Evolutionary conservation across 2,888 invertebrate genomes (phyloP).

Genomic region (Argyra leucocephala): DNA sequence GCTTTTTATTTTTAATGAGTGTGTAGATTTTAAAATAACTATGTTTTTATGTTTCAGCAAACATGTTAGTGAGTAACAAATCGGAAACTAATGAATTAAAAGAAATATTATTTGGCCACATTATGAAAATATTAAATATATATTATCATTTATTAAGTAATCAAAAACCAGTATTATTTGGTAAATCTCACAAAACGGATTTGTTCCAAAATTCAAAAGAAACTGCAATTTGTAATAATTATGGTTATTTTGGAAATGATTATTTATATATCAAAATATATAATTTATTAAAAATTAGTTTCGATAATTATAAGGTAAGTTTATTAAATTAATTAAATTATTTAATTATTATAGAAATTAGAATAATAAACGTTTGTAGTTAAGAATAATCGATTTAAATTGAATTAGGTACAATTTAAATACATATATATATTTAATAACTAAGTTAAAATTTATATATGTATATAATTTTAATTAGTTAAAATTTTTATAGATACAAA

Average conservation of each 20-base stretch:
- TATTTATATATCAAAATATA: slow-evolving; percentile 79
- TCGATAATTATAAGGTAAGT: slow-evolving; percentile 75
- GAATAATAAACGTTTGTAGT: too few species aligned
- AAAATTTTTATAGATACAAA: slow-evolving; percentile 57
- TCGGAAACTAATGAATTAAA: slow-evolving; percentile 21
- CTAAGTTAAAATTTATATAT: too few species aligned
- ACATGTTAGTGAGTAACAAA: slow-evolving; percentile 25
- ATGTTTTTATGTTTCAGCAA: slow-evolving; percentile 28
- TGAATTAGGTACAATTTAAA: too few species aligned
- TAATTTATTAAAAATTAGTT: slow-evolving; percentile 69
- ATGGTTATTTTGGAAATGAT: slow-evolving; percentile 57
- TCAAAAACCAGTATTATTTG: slow-evolving; percentile 36
- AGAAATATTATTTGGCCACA: slow-evolving; percentile 37
- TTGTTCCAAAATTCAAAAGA: slow-evolving; percentile 36
- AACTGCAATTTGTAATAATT: slow-evolving; percentile 31
- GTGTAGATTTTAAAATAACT: too few species aligned
- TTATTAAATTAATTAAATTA: too few species aligned
- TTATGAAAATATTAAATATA: slow-evolving; percentile 42
- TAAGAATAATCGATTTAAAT: too few species aligned
- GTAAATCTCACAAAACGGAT: slow-evolving; percentile 36
- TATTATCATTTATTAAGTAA: slow-evolving; percentile 41
- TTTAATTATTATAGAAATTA: too few species aligned
- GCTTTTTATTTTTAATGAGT: too few species aligned
- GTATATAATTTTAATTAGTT: too few species aligned
- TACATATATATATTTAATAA: too few species aligned